phyloP scores from a whole-genome alignment of 1,140 invertebrate genomes.

The Drosophila busckii region DNA sequence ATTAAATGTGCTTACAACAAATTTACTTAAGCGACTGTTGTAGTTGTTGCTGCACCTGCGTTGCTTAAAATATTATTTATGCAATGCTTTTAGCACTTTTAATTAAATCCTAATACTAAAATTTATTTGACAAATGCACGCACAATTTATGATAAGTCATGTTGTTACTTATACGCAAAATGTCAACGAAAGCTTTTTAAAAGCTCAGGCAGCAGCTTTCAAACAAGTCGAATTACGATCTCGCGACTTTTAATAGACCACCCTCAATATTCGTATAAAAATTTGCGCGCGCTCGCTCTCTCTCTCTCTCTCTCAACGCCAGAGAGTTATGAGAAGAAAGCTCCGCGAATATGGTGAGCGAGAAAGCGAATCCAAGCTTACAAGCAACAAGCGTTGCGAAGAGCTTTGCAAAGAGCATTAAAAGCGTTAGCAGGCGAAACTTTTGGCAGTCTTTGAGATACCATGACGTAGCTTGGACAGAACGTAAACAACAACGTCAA shows the following conservation, averaged over 20 bases:
- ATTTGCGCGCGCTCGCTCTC: not conserved
- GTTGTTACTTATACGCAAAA: constrained; percentile 22
- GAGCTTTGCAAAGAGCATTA: constrained; percentile 26
- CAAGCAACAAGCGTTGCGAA: not conserved
- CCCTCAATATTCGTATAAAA: constrained; percentile 11
- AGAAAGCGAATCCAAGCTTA: constrained; percentile 24
- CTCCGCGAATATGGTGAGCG: constrained; percentile 4
- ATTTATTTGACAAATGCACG: not conserved
- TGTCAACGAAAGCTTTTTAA: constrained; percentile 4
- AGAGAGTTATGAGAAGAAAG: constrained; percentile 15
- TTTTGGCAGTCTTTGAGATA: constrained; percentile 51
- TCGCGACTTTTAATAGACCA: constrained; percentile 21
- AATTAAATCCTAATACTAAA: constrained; percentile 45
- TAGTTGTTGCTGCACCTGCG: constrained; percentile 25
- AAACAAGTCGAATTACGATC: constrained; percentile 10
- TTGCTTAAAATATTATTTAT: constrained; percentile 24
- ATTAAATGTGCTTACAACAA: constrained; percentile 48
- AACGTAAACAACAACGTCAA: constrained; percentile 35
- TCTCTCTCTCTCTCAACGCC: not conserved
- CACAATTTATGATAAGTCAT: constrained; percentile 58
- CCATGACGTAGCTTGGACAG: constrained; percentile 55
- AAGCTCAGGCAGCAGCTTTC: constrained; percentile 25
- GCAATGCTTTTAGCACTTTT: constrained; percentile 59
- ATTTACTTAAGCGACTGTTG: constrained; percentile 24
- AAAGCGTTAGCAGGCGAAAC: constrained; percentile 32